Percentiles rank a stretch among this genome's conserved stretches.
These are phyloP conservation scores for Bursaphelenchus mucronatus DNA, from an alignment of 1,140 invertebrate genomes.

Conservation along the genomic window DNA sequence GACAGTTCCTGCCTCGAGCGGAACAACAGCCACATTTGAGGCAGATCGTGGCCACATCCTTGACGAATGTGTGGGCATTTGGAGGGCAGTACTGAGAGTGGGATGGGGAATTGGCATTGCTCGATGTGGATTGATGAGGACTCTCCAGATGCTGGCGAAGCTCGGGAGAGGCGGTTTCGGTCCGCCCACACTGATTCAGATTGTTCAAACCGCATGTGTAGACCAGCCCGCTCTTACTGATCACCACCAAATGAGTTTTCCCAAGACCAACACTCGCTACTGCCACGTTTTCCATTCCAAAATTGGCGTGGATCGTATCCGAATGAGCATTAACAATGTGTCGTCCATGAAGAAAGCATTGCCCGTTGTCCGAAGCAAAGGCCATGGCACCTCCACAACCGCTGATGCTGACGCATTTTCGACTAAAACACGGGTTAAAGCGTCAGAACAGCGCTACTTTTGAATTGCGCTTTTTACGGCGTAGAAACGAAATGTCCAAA, in stretches of 20 bases:
- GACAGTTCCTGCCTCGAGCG: conserved; percentile 40
- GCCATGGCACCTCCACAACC: conserved; percentile 40
- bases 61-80: conserved; percentile 45
- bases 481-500: too few relatives aligned
- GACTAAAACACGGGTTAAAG: conserved; percentile 23
- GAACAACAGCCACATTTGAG: conserved; percentile 51
- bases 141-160: not conserved
- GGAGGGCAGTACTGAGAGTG: conserved; percentile 27
- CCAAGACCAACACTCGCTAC: conserved; percentile 81
- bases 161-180: conserved; percentile 60
- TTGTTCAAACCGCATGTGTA: conserved; percentile 96
- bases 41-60: conserved; percentile 53
- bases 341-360: conserved; percentile 44
- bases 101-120: conserved; percentile 1
- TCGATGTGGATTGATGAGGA: conserved; percentile 15
- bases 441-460: too few relatives aligned
- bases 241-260: conserved; percentile 84
- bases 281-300: conserved; percentile 72
- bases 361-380: conserved; percentile 52
- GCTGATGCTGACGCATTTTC: conserved; percentile 37
- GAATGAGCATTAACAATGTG: conserved; percentile 31
- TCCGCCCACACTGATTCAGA: conserved; percentile 91
- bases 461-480: too few relatives aligned
- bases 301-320: conserved; percentile 56
- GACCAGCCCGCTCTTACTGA: conserved; percentile 81